These are phyloP conservation scores for Coelopa pilipes DNA, from an alignment of 2,888 invertebrate genomes.

Conservation along the genomic window DNA sequence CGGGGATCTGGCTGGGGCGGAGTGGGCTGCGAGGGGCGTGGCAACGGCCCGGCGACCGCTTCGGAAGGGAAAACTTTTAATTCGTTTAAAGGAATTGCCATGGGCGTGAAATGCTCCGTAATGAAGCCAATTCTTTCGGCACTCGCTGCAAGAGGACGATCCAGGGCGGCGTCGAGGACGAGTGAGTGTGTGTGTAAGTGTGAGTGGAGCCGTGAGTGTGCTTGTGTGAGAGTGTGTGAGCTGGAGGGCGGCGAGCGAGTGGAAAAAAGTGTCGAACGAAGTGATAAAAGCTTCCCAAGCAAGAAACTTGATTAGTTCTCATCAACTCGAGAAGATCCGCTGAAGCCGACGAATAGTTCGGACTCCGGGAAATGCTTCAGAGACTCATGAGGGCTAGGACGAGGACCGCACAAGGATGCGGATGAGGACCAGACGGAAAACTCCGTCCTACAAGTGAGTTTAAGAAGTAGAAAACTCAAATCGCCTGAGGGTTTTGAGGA, in stretches of 20 bases:
- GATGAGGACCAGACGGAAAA: too few relatives aligned
- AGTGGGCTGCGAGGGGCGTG: slow-evolving; percentile 1
- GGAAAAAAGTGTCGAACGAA: slow-evolving; percentile 12
- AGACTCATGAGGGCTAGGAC: too few relatives aligned
- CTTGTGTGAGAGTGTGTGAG: not conserved
- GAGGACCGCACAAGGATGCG: too few relatives aligned
- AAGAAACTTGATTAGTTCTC: slow-evolving; percentile 15
- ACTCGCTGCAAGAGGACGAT: not conserved
- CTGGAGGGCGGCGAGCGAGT: not conserved
- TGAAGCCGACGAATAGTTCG: slow-evolving; percentile 16
- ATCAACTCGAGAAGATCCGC: slow-evolving; percentile 21
- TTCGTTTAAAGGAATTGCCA: slow-evolving; percentile 42
- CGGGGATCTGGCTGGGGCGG: too few relatives aligned
- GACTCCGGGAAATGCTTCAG: not conserved
- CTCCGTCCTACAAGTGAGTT: too few relatives aligned
- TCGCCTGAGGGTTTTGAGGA: too few relatives aligned
- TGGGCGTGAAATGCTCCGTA: slow-evolving; percentile 43
- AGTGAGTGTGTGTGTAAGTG: not conserved
- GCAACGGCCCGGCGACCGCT: slow-evolving; percentile 19
- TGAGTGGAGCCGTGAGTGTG: too few relatives aligned
- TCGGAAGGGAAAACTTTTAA: slow-evolving; percentile 40
- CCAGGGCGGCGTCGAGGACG: not conserved
- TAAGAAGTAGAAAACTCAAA: too few relatives aligned
- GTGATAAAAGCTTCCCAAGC: slow-evolving; percentile 10
- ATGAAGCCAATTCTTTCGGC: slow-evolving; percentile 45